Evolutionary conservation across 1,140 invertebrate species (phyloP).

Genomic region (Apolygus lucorum): DNA sequence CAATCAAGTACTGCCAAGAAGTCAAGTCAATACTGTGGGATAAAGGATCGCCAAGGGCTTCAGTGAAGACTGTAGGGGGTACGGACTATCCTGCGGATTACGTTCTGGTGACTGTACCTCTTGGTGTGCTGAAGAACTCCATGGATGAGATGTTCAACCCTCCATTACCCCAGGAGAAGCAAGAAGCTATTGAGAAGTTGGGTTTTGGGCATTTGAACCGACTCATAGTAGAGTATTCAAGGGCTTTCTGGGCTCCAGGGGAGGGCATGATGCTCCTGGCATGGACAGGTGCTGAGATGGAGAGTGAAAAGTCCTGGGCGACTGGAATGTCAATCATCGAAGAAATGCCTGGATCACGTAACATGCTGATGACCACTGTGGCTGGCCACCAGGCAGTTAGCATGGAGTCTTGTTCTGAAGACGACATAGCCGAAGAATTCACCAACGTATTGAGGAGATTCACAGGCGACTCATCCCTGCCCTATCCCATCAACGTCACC

Average conservation of each 20-base stretch:
- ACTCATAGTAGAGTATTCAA: conserved; percentile 72
- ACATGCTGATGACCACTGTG: conserved; percentile 53
- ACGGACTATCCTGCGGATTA: conserved; percentile 63
- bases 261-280: conserved; percentile 47
- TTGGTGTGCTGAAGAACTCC: conserved; percentile 74
- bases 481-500: conserved; percentile 55
- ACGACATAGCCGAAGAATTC: conserved; percentile 39
- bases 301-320: conserved; percentile 55
- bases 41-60: conserved; percentile 33
- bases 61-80: conserved; percentile 41
- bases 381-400: conserved; percentile 64
- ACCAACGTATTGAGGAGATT: conserved; percentile 55
- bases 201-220: conserved; percentile 62
- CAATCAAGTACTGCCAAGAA: conserved; percentile 50
- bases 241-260: conserved; percentile 58
- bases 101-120: conserved; percentile 68
- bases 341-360: conserved; percentile 54
- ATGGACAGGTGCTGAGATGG: conserved; percentile 54
- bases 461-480: conserved; percentile 55
- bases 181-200: conserved; percentile 61
- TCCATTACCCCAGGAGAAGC: conserved; percentile 58
- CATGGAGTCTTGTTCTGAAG: conserved; percentile 62
- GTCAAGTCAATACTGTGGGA: conserved; percentile 56
- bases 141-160: conserved; percentile 66
- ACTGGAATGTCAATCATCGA: conserved; percentile 54